Evolutionary conservation across 2,888 invertebrate genomes (phyloP).

Genomic region (Drepanosiphum platanoidis): DNA sequence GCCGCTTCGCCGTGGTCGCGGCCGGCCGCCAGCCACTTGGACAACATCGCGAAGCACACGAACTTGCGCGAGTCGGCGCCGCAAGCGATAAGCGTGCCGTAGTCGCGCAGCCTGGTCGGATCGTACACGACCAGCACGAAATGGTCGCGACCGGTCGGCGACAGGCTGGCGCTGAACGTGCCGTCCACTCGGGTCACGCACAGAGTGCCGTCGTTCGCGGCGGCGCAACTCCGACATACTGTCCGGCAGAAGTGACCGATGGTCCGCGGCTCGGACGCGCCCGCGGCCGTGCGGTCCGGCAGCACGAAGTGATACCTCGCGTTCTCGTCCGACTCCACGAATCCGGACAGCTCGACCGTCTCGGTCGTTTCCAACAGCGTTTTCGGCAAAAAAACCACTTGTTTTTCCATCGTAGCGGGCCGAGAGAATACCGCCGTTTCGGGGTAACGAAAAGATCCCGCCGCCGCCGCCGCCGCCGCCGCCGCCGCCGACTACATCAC

Average conservation of each 20-base stretch:
- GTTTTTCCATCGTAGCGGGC: constrained; percentile 5
- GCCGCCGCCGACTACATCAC: too few relatives aligned
- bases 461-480: too few relatives aligned
- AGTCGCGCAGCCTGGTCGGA: constrained; percentile 37
- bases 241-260: constrained; percentile 42
- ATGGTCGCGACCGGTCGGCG: constrained; percentile 10
- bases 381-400: constrained; percentile 49
- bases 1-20: too few relatives aligned
- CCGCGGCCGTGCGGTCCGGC: not conserved
- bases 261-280: not conserved
- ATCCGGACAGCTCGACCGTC: constrained; percentile 31
- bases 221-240: not conserved
- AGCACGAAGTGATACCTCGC: constrained; percentile 43
- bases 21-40: constrained; percentile 37
- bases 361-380: constrained; percentile 4
- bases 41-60: constrained; percentile 43
- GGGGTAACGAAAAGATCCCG: too few relatives aligned
- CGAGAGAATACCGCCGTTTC: too few relatives aligned
- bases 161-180: constrained; percentile 19
- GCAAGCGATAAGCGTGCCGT: not conserved
- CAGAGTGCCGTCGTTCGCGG: not conserved
- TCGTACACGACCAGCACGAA: constrained; percentile 45
- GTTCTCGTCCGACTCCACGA: not conserved
- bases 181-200: constrained; percentile 49
- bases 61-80: constrained; percentile 24